Base-by-base conservation (phyloP, 2,797 vertebrate species). In the Cryptoblepharus egeriae region DNA sequence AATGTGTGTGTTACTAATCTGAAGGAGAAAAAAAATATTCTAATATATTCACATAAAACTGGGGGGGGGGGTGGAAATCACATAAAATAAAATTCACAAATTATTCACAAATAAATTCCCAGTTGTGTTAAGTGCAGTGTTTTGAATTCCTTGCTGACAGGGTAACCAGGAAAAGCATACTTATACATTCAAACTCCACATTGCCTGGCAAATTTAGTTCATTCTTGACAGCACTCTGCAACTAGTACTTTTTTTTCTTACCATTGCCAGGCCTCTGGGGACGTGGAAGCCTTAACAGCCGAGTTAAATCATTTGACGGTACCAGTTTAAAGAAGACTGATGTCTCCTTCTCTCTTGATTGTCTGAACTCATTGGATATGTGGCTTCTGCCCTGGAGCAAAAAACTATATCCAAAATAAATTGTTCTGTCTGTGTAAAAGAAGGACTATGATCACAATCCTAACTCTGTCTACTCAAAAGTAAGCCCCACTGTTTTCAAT, bases 251-350 rank as follows among this genome's bases (percentile, higher is more conserved):
- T 13, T 55, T 20, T 73, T 87, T 57, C 28, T 86, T 79, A 12
- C 22, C 6, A 58, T 42, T 7, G 16, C 45, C 32, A 32, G 89
- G 77, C 58, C 52, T 26, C 11, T 0, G 0, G 30, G 61, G 61
- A 82, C 61, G 81, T 75, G 75, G 30, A 75, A 72, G 45, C 18
- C n/a, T 83, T 77, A 85, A 87, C 18, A 71, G 77, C 72, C 55
- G 81, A 75, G 55, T 10, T 32, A 24, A 83, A 63, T 85, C 71
- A n/a, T 79, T 75, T 80, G 64, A 0, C 52, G 74, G 70, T 49
- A 35, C 12, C 18, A 84, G 49, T 75, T 63, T 87, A 93, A 93
- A 75, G 85, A 93, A 92, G 58, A 89, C 28, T 92, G 87, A 93
- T 90, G 80, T 81, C 80, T 89, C 79, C 82, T 90, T 84, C 83